Base-by-base conservation (phyloP, 2,888 invertebrate species). In the Eumacrocentrus americanus region DNA sequence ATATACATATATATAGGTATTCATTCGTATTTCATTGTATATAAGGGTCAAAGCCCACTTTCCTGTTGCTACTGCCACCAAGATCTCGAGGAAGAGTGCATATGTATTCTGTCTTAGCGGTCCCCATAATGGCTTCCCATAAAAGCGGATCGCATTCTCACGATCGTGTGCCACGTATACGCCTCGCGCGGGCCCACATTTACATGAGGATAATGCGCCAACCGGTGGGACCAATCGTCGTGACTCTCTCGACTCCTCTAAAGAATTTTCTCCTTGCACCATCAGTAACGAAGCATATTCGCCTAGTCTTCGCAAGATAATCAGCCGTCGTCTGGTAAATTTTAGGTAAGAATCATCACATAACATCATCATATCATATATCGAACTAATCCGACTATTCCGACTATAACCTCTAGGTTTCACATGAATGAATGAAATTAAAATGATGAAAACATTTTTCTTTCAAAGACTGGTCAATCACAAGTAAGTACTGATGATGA, bases 61-160 rank as follows among this genome's bases (percentile, higher is more conserved):
- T 67, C 67, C 61, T 64, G 52, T 48, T 46, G 37, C 44, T 48
- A 48, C 51, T 50, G 42, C 48, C 48, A 58, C 44, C 48, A 54
- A 50, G 54, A 64, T 60, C 40, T 46, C 29, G 25, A 50, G 53
- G 35, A 59, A 55, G 34, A 50, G 50, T 50, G 35, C 50, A 50
- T 50, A 35, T 35, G 50, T 50, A 50, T 50, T 42, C 42, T 50
- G 50, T 50, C 50, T 50, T 35, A 29, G 50, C 50, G 50, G 50
- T 50, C 14, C 29, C 50, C 50, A 65, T 67, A 67, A 67, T 67
- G 65, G 67, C 67, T 64, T 63, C 66, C 67, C 67, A 67, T 67
- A 67, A 66, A 65, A 67, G 67, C 65, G 61, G 64, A 67, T 67
- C 67, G 66, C 62, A 67, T 67, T 67, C 67, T 67, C 67, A 67